These are phyloP conservation scores for Drosophila rhopaloa DNA, from an alignment of 1,140 invertebrate genomes.

Conservation along the genomic window DNA sequence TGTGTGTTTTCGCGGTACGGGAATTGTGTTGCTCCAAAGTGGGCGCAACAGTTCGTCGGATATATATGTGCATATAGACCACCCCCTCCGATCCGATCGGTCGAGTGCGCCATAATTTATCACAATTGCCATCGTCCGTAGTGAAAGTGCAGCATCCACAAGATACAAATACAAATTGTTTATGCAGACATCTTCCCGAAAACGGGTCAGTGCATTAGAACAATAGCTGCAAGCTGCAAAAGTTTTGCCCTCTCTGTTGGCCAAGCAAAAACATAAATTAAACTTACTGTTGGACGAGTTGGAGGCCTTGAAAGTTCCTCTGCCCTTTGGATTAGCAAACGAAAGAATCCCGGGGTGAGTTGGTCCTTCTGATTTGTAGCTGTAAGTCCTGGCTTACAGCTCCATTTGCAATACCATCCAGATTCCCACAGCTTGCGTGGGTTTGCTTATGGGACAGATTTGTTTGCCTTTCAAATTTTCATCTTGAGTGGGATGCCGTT, in stretches of 20 bases:
- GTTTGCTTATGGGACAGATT: conserved; percentile 44
- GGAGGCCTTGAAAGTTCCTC: conserved; percentile 46
- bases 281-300: conserved; percentile 25
- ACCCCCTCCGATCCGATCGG: conserved; percentile 12
- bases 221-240: conserved; percentile 49
- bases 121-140: conserved; percentile 64
- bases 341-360: conserved; percentile 52
- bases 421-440: conserved; percentile 22
- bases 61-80: background rate
- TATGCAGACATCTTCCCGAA: conserved; percentile 45
- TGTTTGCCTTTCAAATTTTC: conserved; percentile 46
- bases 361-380: conserved; percentile 49
- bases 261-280: conserved; percentile 58
- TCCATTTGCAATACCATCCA: conserved; percentile 7
- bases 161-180: conserved; percentile 64
- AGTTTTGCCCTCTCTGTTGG: conserved; percentile 21
- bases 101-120: conserved; percentile 73
- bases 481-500: conserved; percentile 19
- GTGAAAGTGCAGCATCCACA: conserved; percentile 58
- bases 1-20: conserved; percentile 6
- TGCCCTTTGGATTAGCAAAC: conserved; percentile 62
- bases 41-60: conserved; percentile 14
- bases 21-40: conserved; percentile 8
- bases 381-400: conserved; percentile 34
- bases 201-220: conserved; percentile 66